Conservation (phyloP, 1,140 invertebrate species). For the Wasmannia auropunctata region DNA sequence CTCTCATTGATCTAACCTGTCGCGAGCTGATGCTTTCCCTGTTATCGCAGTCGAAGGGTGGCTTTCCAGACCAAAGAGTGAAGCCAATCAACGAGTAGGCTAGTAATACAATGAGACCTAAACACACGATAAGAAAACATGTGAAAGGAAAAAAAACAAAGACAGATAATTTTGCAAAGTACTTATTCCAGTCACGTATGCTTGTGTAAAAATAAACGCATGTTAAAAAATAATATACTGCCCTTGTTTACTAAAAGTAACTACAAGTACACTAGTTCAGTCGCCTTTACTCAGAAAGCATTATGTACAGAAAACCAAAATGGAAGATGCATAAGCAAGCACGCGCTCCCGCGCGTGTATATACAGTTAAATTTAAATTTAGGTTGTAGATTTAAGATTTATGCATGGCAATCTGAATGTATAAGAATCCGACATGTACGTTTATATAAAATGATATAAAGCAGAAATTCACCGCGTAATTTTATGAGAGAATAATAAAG, state of each 20-base stretch:
- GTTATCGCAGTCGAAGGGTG: constrained; percentile 87
- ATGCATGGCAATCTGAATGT: not conserved
- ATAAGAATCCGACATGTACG: not conserved
- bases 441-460: not conserved
- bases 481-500: not conserved
- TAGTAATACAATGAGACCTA: constrained; percentile 88
- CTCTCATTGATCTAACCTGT: constrained; percentile 83
- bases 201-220: not conserved
- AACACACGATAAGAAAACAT: not conserved
- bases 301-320: not conserved
- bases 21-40: constrained; percentile 87
- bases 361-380: not conserved
- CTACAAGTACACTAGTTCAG: not conserved
- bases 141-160: not conserved
- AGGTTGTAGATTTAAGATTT: not conserved
- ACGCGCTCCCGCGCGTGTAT: not conserved
- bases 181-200: not conserved
- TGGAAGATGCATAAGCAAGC: not conserved
- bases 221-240: not conserved
- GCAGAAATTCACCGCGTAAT: not conserved
- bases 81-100: constrained; percentile 91
- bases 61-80: constrained; percentile 88
- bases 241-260: not conserved
- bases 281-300: not conserved
- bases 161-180: not conserved